phyloP scores from a whole-genome alignment of 2,797 vertebrate genomes.

The Helarctos malayanus region DNA sequence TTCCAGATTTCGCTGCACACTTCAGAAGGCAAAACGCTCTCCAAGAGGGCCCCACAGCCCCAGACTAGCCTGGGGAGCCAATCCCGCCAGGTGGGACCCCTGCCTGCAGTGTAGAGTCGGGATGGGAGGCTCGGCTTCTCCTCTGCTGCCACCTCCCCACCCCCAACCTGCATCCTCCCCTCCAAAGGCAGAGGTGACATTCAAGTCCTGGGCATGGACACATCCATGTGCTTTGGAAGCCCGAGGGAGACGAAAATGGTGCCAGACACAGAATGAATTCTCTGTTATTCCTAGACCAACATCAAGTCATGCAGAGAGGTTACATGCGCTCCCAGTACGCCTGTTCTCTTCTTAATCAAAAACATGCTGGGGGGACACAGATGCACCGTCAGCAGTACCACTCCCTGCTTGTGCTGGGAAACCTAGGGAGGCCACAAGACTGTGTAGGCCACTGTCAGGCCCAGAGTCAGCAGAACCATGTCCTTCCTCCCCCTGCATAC shows the following conservation, averaged over 20 bases:
- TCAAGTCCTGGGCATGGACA: neutral
- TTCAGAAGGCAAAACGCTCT: neutral
- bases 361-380: neutral
- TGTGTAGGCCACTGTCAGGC: fast-evolving
- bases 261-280: fast-evolving
- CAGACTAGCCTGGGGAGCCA: neutral
- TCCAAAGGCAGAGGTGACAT: neutral
- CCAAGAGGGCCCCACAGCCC: neutral
- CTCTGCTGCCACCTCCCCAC: no score
- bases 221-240: neutral
- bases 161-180: neutral
- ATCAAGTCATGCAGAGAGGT: neutral
- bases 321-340: neutral
- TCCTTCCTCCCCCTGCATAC: neutral
- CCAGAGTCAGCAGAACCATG: neutral
- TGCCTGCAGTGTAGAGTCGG: neutral
- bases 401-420: neutral
- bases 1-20: neutral
- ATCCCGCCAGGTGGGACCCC: neutral
- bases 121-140: neutral
- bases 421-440: neutral
- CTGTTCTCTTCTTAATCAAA: neutral
- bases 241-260: no score
- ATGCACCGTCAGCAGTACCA: fast-evolving
- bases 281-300: neutral